Base-by-base conservation (phyloP, 2,888 invertebrate species). In the Imbricaverruca yamaguchii region DNA sequence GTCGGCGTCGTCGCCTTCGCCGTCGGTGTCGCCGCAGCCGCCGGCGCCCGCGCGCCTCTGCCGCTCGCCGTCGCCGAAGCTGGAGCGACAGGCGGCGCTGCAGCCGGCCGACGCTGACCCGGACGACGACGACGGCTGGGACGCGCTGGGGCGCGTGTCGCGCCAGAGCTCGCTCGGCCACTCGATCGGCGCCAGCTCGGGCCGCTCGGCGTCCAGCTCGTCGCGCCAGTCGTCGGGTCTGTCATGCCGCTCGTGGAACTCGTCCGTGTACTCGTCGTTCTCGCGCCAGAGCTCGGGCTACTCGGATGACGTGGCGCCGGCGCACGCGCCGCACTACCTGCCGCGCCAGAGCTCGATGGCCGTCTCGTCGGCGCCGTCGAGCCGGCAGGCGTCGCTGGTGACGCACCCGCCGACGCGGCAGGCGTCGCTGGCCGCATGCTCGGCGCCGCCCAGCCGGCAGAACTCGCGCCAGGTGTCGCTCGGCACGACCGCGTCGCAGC, bases 1-100 rank as follows among this genome's bases (percentile, higher is more conserved):
- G 77, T 83, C 84, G 13, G 81, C 80, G 55, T 83, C 84, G 56
- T 82, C 84, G 15, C 82, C 82, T 65, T 87, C 85, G 80, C 85
- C 85, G 81, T 83, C 85, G 21, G 88, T 88, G 8, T 87, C 89
- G 23, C 89, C 90, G 1, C 87, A 89, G 56, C 87, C 80, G 21
- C 82, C 86, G 81, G 89, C 90, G 2, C 39, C 39, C 2, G 2
- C 39, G 87, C 89, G 57, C 86, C 65, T 25, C 83, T 86, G 81
- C 89, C 91, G 92, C 82, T 93, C 93, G 12, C 92, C 93, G 81
- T 87, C 87, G 61, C 87, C 87, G 77, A 88, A 87, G 82, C 85
- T 89, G 15, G 87, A 88, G 80, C 90, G 94, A 25, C 94, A 94
- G 87, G 93, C 94, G 87, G 83, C 83, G n/a, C 81, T 83, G 57